Conservation (phyloP, 2,888 invertebrate genomes). For the Sisyra nigra region DNA sequence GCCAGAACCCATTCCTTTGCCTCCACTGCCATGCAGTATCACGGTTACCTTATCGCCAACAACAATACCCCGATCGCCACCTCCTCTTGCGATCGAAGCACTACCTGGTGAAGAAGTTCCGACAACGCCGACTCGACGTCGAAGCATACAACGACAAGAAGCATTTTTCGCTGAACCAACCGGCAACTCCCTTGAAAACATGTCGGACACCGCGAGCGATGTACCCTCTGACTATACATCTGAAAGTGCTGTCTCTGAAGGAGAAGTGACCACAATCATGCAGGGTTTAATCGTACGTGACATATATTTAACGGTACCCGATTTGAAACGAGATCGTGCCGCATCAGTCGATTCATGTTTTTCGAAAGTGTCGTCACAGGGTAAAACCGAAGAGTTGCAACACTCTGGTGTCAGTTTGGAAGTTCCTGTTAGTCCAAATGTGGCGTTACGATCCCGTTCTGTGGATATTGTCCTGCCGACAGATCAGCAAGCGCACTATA, state of each 20-base stretch:
- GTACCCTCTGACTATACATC: conserved; percentile 27
- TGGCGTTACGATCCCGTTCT: conserved; percentile 58
- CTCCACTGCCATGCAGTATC: conserved; percentile 32
- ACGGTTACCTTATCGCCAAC: conserved; percentile 44
- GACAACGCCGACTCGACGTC: conserved; percentile 32
- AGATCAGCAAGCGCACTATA: conserved; percentile 69
- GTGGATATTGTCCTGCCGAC: conserved; percentile 81
- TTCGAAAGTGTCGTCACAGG: conserved; percentile 55
- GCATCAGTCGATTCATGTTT: conserved; percentile 81
- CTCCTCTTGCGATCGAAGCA: conserved; percentile 34
- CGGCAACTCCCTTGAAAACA: conserved; percentile 53
- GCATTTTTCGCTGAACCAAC: conserved; percentile 65
- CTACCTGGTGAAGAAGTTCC: conserved; percentile 28
- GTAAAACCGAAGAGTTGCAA: conserved; percentile 51
- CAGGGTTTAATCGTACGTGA: conserved; percentile 39
- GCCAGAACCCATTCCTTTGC: conserved; percentile 26
- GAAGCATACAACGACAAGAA: conserved; percentile 67
- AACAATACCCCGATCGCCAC: conserved; percentile 10
- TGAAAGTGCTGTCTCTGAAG: conserved; percentile 19
- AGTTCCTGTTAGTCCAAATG: conserved; percentile 49
- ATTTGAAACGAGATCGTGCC: conserved; percentile 67
- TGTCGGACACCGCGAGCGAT: conserved; percentile 32
- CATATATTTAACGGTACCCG: conserved; percentile 66
- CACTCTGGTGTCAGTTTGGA: conserved; percentile 45
- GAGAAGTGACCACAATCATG: conserved; percentile 12